Evolutionary conservation across 2,797 vertebrate species (phyloP), one percentile per base, ranked within the genome.

Genomic region (Falco novaeseelandiae): DNA sequence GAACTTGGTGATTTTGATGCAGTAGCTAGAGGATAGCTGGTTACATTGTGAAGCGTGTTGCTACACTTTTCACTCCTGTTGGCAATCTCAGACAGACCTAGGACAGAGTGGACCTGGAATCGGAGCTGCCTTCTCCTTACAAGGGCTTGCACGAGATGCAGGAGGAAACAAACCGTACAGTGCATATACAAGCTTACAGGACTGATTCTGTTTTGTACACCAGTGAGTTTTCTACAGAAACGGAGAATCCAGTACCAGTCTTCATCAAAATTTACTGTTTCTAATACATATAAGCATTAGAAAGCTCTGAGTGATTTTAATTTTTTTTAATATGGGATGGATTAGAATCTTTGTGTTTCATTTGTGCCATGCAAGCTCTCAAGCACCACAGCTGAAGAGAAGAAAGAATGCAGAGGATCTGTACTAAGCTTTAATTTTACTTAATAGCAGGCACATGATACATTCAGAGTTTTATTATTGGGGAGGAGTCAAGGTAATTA

Each of bases 401-500:
- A 94, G 89, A 89, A 97, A 80, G 84, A 95, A 92, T 93, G 77
- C 78, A 81, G 89, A 91, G 83, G 97, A 97, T 97, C 71, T 93
- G 34, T 72, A 74, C 67, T 91, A 67, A 95, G 78, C 71, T 89
- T 93, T 93, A 65, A 89, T 92, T 96, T 94, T 93, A 87, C 84
- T 96, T 94, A 95, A 89, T 74, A 89, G 48, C 73, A 83, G 48
- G 44, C 77, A 91, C 42, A 89, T 62, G 72, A 94, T 83, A 96
- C 92, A 49, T 93, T 90, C 93, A 63, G 81, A 89, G 72, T 89
- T 96, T 95, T 91, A 62, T 91, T 96, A 80, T 83, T 72, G n/a
- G 21, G 73, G 80, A 94, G 76, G 93, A 88, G 46, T 82, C 89
- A 74, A 83, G 70, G 72, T 80, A 96, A 97, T 91, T 93, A 83